Evolutionary conservation across 2,797 vertebrate species (phyloP).

Genomic region (Apogon talboti): DNA sequence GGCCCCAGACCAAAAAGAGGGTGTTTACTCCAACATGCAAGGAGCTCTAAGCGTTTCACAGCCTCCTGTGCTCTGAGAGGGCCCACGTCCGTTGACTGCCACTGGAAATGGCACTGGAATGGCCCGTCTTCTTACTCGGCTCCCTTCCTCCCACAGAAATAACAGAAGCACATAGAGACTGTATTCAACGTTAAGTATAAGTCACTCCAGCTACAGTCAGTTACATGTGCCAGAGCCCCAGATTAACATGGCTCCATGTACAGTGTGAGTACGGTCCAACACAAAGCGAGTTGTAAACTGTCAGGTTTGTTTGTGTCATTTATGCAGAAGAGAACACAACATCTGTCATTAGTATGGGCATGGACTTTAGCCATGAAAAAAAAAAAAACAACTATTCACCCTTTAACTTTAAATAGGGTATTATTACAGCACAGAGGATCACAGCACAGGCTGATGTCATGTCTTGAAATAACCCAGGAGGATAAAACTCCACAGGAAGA

Average conservation of each 20-base stretch:
- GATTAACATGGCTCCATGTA: constrained; percentile 58
- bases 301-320: constrained; percentile 46
- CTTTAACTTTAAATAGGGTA: constrained; percentile 15
- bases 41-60: constrained; percentile 65
- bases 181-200: constrained; percentile 69
- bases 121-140: constrained; percentile 33
- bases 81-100: constrained; percentile 54
- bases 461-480: constrained; percentile 38
- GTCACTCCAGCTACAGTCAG: constrained; percentile 54
- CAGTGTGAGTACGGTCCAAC: constrained; percentile 46
- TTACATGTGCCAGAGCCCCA: constrained; percentile 56
- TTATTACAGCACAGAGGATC: constrained; percentile 16
- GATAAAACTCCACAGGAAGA: neutral
- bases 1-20: constrained; percentile 67
- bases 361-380: constrained; percentile 20
- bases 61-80: constrained; percentile 59
- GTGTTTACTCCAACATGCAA: constrained; percentile 77
- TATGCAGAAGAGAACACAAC: constrained; percentile 6
- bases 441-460: constrained; percentile 28
- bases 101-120: constrained; percentile 68
- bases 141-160: constrained; percentile 68
- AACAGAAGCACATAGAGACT: constrained; percentile 74
- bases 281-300: constrained; percentile 44
- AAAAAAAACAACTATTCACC: constrained; percentile 18
- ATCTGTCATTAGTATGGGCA: constrained; percentile 47